Evolutionary conservation across 2,113 vertebrate genomes (phyloP), one percentile per base, ranked within the genome.

Genomic region (Carassius gibelio): DNA sequence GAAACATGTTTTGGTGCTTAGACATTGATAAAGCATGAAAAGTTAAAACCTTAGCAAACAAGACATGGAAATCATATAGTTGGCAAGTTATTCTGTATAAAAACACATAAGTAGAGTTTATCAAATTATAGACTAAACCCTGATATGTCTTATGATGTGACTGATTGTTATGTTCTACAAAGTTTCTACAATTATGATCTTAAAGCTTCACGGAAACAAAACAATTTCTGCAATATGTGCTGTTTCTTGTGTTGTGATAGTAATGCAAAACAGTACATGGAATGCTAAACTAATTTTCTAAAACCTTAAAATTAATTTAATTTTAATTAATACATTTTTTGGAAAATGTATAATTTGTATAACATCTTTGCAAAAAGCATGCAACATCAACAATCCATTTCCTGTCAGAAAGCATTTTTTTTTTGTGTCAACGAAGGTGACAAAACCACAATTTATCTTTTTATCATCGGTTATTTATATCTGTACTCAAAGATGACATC

Each of bases 381-480:
- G 19, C 26, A n/a, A 79, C 59, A 61, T 17, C n/a, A 19, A 64
- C 59, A 21, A 64, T 26, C 36, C 0, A 15, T 48, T 80, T 80
- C 42, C 59, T 62, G 9, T 42, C 36, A 62, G 76, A 79, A 30
- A 79, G 52, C 38, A 36, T 7, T 38, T 48, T 62, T 62, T 23
- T 52, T 5, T 64, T 30, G 30, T 15, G 13, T 75, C 48, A 75
- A 48, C 11, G 8, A 64, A 66, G 59, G 38, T 48, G 59, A 66
- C n/a, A 81, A 45, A 64, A 81, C 61, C 78, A 81, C 78, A 79
- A 42, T 61, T 59, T 7, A 62, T 75, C 42, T 6, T 0, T 50
- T 26, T 1, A 42, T 74, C 21, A 75, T 45, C 23, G 11, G 72
- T 77, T 57, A 57, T 21, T 57, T 15, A 57, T 55, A 77, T 57